Conservation (phyloP, 1,140 invertebrate genomes). For the Conopomorpha cramerella region DNA sequence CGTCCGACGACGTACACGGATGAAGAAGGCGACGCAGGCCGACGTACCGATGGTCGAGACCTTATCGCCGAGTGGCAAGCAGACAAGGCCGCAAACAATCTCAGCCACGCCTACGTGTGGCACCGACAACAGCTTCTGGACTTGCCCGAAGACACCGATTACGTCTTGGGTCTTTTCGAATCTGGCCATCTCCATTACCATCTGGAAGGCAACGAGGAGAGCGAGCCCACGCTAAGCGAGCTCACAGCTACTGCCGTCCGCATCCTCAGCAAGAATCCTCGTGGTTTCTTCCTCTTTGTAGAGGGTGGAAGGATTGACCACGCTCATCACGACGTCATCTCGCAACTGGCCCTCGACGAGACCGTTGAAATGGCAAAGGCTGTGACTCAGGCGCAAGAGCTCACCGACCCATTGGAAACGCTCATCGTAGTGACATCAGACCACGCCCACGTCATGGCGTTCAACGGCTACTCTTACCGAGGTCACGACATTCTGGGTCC, state of each 20-base stretch:
- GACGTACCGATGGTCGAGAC: slow-evolving; percentile 58
- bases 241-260: too few relatives aligned
- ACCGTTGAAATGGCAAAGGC: too few relatives aligned
- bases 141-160: slow-evolving; percentile 69
- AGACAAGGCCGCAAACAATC: slow-evolving; percentile 9
- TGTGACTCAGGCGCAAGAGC: slow-evolving; percentile 62
- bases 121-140: too few relatives aligned
- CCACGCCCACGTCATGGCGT: slow-evolving; percentile 74
- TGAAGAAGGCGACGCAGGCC: slow-evolving; percentile 66
- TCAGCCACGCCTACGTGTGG: too few relatives aligned
- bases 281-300: too few relatives aligned
- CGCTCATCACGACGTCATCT: too few relatives aligned
- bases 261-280: too few relatives aligned
- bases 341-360: too few relatives aligned
- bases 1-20: slow-evolving; percentile 49
- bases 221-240: too few relatives aligned
- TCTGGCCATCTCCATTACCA: too few relatives aligned
- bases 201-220: slow-evolving; percentile 70
- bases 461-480: slow-evolving; percentile 65
- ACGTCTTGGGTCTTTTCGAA: slow-evolving; percentile 66
- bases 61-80: slow-evolving; percentile 30
- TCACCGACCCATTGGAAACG: slow-evolving; percentile 71
- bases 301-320: too few relatives aligned
- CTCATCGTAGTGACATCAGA: slow-evolving; percentile 76
- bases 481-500: slow-evolving; percentile 62